Conservation (phyloP, 30 jellyfish, hydroid and myxozoan genomes). For the Cassiopea andromeda region DNA sequence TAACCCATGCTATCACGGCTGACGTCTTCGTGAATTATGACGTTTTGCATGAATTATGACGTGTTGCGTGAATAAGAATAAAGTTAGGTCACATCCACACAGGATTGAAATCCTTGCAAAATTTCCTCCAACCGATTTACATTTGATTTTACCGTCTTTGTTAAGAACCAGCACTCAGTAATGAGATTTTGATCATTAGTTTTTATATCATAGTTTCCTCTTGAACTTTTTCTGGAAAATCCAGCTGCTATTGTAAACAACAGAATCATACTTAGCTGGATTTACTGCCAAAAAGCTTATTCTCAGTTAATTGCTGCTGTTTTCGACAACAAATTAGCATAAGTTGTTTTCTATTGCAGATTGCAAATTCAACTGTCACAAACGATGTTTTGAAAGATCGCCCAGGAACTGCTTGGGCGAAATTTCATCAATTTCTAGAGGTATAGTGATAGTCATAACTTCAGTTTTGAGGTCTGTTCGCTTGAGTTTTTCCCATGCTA, state of each 20-base stretch:
- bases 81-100: too few relatives aligned
- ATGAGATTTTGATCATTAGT: neutral
- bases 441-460: slow-evolving; percentile 4
- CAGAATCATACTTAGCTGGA: neutral
- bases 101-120: too few relatives aligned
- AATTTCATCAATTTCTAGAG: slow-evolving; percentile 63
- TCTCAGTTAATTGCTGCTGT: neutral
- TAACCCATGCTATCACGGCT: too few relatives aligned
- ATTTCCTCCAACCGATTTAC: too few relatives aligned
- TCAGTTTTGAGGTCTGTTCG: too few relatives aligned
- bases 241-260: neutral
- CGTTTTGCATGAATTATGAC: too few relatives aligned
- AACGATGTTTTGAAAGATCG: slow-evolving; percentile 85
- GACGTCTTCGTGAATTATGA: too few relatives aligned
- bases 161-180: too few relatives aligned
- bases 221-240: neutral
- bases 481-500: too few relatives aligned
- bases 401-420: slow-evolving; percentile 96
- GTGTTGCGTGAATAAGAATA: too few relatives aligned
- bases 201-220: neutral
- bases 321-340: neutral
- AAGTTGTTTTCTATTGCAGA: slow-evolving; percentile 46
- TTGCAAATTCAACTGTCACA: slow-evolving; percentile 94
- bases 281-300: neutral
- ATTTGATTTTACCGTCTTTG: too few relatives aligned